Evolutionary conservation across 1,140 invertebrate species (phyloP).

Genomic region (Pseudachorutes palmiensis): DNA sequence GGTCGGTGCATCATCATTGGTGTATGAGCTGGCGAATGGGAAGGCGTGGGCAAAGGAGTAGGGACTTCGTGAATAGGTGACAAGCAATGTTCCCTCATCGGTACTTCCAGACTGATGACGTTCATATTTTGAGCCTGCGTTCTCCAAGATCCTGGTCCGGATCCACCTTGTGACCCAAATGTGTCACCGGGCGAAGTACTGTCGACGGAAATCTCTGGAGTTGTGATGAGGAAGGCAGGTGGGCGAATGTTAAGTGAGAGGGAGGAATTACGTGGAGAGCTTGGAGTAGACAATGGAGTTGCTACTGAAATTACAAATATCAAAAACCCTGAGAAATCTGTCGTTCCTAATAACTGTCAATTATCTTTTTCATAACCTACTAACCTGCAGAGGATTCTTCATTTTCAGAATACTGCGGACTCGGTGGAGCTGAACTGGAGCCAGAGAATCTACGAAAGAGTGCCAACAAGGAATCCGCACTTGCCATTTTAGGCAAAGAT

Average conservation of each 20-base stretch:
- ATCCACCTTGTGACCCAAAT: background rate
- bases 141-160: conserved; percentile 45
- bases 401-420: conserved; percentile 48
- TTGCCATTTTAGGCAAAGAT: conserved; percentile 51
- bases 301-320: conserved; percentile 22
- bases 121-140: conserved; percentile 52
- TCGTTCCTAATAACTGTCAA: background rate
- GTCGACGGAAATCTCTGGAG: conserved; percentile 18
- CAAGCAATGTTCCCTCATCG: conserved; percentile 55
- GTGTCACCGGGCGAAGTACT: background rate
- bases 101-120: conserved; percentile 59
- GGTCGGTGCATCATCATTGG: conserved; percentile 52
- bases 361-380: background rate
- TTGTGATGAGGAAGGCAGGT: conserved; percentile 33
- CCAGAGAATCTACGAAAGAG: conserved; percentile 52
- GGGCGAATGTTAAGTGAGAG: conserved; percentile 28
- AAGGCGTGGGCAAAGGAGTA: conserved; percentile 51
- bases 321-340: background rate
- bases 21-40: conserved; percentile 55
- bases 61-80: conserved; percentile 64
- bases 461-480: conserved; percentile 63
- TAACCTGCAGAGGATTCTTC: conserved; percentile 39
- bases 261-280: conserved; percentile 34
- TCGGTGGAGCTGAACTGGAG: conserved; percentile 42
- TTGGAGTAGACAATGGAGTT: conserved; percentile 36